Evolutionary conservation across 2,113 vertebrate genomes (phyloP).

Genomic region (Asarcornis scutulata): DNA sequence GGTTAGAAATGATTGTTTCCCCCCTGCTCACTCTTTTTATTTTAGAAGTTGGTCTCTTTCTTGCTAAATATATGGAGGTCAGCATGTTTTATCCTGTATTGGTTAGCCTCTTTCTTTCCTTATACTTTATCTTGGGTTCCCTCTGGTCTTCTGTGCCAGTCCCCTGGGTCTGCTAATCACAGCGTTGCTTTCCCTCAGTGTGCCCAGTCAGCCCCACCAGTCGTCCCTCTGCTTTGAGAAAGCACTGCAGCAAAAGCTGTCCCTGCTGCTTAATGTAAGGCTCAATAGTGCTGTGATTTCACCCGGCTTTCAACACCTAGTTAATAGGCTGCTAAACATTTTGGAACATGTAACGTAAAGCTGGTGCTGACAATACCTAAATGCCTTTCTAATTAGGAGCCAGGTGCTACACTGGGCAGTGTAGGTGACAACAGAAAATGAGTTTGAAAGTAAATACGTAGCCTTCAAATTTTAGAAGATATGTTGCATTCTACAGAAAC

Average conservation of each 20-base stretch:
- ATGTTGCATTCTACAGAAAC: not conserved
- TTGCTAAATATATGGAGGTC: not conserved
- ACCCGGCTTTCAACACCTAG: slow-evolving; percentile 33
- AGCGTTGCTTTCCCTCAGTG: not conserved
- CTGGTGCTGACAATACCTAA: not conserved
- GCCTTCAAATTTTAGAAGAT: not conserved
- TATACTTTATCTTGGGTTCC: not conserved
- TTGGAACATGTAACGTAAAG: not conserved
- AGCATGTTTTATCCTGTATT: not conserved
- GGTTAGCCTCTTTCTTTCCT: not conserved
- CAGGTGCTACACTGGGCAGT: not conserved
- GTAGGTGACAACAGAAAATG: not conserved
- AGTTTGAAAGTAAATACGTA: not conserved
- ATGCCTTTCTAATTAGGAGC: slow-evolving; percentile 33
- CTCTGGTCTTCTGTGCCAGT: not conserved
- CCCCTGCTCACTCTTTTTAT: not conserved
- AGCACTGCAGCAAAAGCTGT: not conserved
- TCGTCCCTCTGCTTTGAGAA: not conserved
- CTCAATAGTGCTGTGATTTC: slow-evolving; percentile 3
- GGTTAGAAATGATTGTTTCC: not conserved
- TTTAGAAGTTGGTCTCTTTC: not conserved
- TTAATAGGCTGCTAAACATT: not conserved
- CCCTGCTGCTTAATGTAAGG: slow-evolving; percentile 12
- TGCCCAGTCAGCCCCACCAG: not conserved
- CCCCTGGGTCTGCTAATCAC: not conserved